Evolutionary conservation across 2,888 invertebrate species (phyloP).

Genomic region (Gryllus longicercus): DNA sequence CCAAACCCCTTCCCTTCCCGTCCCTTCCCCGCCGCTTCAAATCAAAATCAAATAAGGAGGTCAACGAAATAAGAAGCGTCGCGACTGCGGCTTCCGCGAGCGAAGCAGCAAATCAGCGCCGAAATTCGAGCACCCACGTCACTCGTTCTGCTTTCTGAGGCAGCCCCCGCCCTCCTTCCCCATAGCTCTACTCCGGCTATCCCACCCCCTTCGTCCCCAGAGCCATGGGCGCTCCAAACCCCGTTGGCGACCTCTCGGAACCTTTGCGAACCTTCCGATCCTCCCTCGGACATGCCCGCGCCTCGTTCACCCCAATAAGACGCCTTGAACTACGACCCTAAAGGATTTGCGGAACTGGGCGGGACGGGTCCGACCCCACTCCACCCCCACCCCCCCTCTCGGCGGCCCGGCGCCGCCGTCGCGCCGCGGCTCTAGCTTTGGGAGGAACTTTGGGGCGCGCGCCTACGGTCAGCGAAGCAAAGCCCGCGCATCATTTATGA

Average conservation of each 20-base stretch:
- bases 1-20: too few relatives aligned
- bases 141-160: background rate
- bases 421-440: background rate
- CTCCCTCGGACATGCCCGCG: background rate
- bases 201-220: background rate
- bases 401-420: too few relatives aligned
- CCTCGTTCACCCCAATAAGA: background rate
- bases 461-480: background rate
- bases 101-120: background rate
- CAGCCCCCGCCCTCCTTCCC: background rate
- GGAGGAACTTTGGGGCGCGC: background rate
- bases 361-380: background rate
- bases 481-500: slow-evolving; percentile 7
- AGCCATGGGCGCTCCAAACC: too few relatives aligned
- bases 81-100: background rate
- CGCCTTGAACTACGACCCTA: background rate
- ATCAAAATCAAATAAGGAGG: background rate
- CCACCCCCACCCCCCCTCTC: background rate
- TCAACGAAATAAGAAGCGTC: slow-evolving; percentile 6
- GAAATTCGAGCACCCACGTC: too few relatives aligned
- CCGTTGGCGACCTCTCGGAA: background rate
- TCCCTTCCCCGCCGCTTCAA: background rate
- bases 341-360: background rate
- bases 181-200: background rate
- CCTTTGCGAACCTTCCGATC: background rate